Base-by-base conservation (phyloP, 2,797 vertebrate species). In the Euphonia xanthogaster region DNA sequence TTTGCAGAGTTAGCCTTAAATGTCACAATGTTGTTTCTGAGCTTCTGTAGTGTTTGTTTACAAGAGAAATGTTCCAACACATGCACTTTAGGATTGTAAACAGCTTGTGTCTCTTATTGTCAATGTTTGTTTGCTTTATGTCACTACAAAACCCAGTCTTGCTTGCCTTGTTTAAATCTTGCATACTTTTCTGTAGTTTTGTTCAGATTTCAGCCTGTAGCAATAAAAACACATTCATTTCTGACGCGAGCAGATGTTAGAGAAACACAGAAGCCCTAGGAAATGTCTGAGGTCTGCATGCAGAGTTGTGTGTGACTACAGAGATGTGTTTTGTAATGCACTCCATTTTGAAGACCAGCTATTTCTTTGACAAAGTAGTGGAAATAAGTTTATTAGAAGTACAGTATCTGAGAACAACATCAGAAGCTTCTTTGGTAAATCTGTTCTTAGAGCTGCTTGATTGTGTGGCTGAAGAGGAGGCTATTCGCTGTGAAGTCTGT, bases 361-460 rank as follows among this genome's bases (percentile, higher is more conserved):
- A 76, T 93, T 95, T 86, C 40, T 93, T 81, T 88, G 92, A 78
- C 62, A 70, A 66, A 78, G 28, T n/a, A 48, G 51, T 88, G 60
- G 86, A 88, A 86, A 79, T 35, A 65, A 47, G 11, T 66, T 92
- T 84, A 72, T 90, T 94, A 39, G 37, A 88, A 94, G 28, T 33
- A 40, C 25, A 73, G 54, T 45, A n/a, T 84, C 17, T 44, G 55
- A 51, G 54, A 77, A 48, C 19, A 57, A 15, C 72, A 72, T 75
- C 54, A 54, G 70, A 53, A 78, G 18, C 33, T 27, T 48, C 50
- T 91, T 51, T 44, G 75, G 75, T 55, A 39, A 51, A 93, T 83
- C 42, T 62, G 3, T 94, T 65, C 51, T 84, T 90, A 53, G 20
- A 91, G 44, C 62, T 81, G 23, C n/a, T 80, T 51, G 82, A 44